These are phyloP conservation scores for Orius insidiosus DNA, from an alignment of 1,140 invertebrate genomes.

Conservation along the genomic window DNA sequence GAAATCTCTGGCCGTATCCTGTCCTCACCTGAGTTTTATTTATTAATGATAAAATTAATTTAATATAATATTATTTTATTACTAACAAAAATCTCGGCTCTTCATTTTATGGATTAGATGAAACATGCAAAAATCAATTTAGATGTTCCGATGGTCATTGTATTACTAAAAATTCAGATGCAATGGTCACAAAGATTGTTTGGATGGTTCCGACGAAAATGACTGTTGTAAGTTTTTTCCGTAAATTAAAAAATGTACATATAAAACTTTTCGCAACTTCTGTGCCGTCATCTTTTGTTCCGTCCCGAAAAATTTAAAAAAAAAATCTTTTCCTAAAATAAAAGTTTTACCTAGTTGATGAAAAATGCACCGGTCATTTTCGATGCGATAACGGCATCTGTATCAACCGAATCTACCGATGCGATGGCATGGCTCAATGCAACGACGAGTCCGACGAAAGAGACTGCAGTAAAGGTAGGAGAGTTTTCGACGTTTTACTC, in stretches of 20 bases:
- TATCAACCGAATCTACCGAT: slow-evolving; percentile 36
- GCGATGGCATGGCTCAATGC: slow-evolving; percentile 42
- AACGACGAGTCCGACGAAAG: slow-evolving; percentile 50
- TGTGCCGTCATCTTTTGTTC: slow-evolving; percentile 1
- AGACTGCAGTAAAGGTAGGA: slow-evolving; percentile 34
- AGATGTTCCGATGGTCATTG: slow-evolving; percentile 35
- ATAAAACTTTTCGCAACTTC: not conserved
- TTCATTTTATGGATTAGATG: slow-evolving; percentile 20
- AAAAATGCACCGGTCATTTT: slow-evolving; percentile 33
- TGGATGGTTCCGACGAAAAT: slow-evolving; percentile 53
- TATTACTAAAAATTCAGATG: slow-evolving; percentile 39
- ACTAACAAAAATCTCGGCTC: slow-evolving; percentile 15
- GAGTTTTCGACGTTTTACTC: not conserved
- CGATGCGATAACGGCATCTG: slow-evolving; percentile 43
- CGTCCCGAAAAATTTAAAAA: not conserved
- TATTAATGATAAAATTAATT: not conserved
- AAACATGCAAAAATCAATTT: slow-evolving; percentile 30
- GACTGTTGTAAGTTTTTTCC: slow-evolving; percentile 16
- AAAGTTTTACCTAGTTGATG: slow-evolving; percentile 6
- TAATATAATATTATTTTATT: slow-evolving; percentile 15
- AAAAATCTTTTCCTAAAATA: slow-evolving; percentile 1
- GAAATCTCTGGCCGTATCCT: no score
- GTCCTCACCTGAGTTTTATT: no score
- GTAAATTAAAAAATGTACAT: not conserved
- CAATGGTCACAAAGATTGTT: slow-evolving; percentile 49